These are phyloP conservation scores for Donacobius atricapilla DNA, from an alignment of 2,113 vertebrate genomes.

Conservation along the genomic window DNA sequence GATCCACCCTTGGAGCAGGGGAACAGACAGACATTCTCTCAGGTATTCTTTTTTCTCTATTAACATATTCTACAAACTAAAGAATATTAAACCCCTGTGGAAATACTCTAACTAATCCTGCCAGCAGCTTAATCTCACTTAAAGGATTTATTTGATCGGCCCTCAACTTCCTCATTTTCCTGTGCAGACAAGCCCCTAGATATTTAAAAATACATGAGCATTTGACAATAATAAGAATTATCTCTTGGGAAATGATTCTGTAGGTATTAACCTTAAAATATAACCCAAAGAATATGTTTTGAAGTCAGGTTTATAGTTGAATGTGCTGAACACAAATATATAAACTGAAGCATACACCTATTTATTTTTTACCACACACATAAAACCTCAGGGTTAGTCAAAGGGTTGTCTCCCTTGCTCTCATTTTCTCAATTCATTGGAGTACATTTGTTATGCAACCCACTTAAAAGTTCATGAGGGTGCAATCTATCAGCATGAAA, in stretches of 20 bases:
- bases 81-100: not conserved
- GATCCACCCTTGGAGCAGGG: not conserved
- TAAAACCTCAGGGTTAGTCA: not conserved
- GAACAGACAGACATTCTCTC: not conserved
- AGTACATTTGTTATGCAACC: not conserved
- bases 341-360: not conserved
- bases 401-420: not conserved
- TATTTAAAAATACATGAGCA: not conserved
- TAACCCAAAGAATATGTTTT: not conserved
- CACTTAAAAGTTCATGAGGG: not conserved
- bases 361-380: not conserved
- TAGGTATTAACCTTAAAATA: not conserved
- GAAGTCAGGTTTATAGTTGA: not conserved
- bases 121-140: not conserved
- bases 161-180: not conserved
- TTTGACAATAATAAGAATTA: not conserved
- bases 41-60: not conserved
- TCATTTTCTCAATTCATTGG: not conserved
- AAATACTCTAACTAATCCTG: not conserved
- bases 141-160: slow-evolving; percentile 6
- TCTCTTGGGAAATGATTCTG: not conserved
- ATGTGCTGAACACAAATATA: not conserved
- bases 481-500: not conserved
- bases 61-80: not conserved
- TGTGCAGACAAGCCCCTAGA: not conserved